Base-by-base conservation (phyloP, 2,113 vertebrate species). In the Scatophagus argus region DNA sequence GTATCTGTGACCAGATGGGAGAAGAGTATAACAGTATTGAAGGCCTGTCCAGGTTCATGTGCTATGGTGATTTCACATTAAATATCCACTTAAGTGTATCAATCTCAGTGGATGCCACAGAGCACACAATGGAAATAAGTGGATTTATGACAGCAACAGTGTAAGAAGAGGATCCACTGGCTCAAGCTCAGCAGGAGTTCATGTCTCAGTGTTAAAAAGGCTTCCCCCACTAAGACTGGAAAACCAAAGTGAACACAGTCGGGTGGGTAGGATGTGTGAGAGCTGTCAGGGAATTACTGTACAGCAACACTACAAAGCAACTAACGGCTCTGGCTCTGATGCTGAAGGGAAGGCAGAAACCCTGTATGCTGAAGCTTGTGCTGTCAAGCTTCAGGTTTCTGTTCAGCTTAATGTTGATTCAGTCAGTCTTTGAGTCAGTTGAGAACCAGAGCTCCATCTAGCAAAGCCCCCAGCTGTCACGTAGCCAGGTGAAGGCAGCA, bases 181-280 rank as follows among this genome's bases (percentile, higher is more conserved):
- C 59, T 79, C 13, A 9, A 51, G 60, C 68, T 56, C 65, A 47
- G 82, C 56, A 19, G 75, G 76, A 64, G 76, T 46, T 75, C 55
- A 71, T 77, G 79, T 84, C 34, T 79, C 4, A 51, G 68, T 73
- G 63, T 89, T 85, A 84, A 74, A 75, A 47, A 80, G 62, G 76
- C 60, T 70, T 82, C 56, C 27, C 36, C 32, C 23, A 41, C 74
- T 63, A 36, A 69, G 65, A 56, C 56, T 16, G 51, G 56, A 66
- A 39, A 59, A 63, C 38, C 63, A 65, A 41, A 63, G 38, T 56
- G 52, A 75, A 14, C 32, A 52, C 43, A 46, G 29, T 8, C 14
- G 67, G 25, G 43, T 72, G 62, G 51, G 31, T 39, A 31, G 65
- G 29, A 63, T 66, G 69, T 70, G 21, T 71, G 77, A 47, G 39